Base-by-base conservation (phyloP, 2,888 invertebrate genomes). In the Orchesella flavescens region DNA sequence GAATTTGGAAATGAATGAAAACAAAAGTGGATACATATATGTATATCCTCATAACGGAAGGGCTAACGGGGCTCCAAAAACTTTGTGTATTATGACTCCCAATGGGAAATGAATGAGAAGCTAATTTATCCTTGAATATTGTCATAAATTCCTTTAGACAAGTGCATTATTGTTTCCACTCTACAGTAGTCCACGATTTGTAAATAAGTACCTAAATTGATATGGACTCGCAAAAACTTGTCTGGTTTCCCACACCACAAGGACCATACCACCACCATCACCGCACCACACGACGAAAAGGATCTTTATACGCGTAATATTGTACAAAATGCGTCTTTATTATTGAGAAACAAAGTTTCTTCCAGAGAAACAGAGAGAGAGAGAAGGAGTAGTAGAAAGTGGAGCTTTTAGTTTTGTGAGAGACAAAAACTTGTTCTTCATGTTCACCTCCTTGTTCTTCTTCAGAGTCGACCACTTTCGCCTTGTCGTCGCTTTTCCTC, bases 121-220 rank as follows among this genome's bases (percentile, higher is more conserved):
- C 87, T 87, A 87, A 88, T 87, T 88, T 87, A 85, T 87, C 86
- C 86, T 53, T 83, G 86, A 88, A 87, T 88, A 87, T 75, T 69
- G 75, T 75, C 87, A 88, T 88, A 88, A 34, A 88, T 88, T 88
- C 85, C 85, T 86, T 77, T 80, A 85, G 86, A 87, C 88, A 88
- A 87, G 75, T 86, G 78, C 57, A 86, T 87, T 86, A 86, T 63
- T 63, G 10, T 24, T 23, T 34, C 23, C 7, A 24, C 24, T 53
- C 63, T 63, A 7, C 13, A 24, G 21, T 3, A 10, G 53, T 53
- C 53, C 34, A 34, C 34, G 34, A 34, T 34, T 4, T 34, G 34
- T 34, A n/a, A n/a, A n/a, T n/a, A n/a, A n/a, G n/a, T n/a, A n/a
- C n/a, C n/a, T 34, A 34, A 34, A 34, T 34, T 34, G 34, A 34